These are phyloP conservation scores for Cromileptes altivelis DNA, from an alignment of 2,113 vertebrate genomes.

Conservation along the genomic window DNA sequence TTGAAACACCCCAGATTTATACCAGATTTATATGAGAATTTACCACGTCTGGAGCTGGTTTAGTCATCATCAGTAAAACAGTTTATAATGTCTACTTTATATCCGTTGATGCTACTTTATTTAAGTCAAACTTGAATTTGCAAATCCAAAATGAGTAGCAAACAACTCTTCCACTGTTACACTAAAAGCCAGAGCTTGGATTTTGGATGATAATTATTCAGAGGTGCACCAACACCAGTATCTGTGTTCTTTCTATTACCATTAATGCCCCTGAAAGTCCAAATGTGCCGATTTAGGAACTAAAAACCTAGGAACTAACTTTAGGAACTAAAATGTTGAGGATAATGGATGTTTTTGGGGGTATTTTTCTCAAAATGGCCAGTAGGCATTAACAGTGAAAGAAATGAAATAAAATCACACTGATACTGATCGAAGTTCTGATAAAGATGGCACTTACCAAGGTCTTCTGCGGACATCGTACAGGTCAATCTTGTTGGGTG, in stretches of 20 bases:
- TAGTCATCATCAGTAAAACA: neutral
- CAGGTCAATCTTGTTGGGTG: slow-evolving; percentile 98
- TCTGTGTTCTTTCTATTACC: neutral
- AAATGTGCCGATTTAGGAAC: neutral
- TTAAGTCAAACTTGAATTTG: neutral
- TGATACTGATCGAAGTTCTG: neutral
- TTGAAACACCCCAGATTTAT: neutral
- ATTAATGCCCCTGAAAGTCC: neutral
- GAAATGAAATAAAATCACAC: neutral
- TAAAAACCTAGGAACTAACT: too few species aligned
- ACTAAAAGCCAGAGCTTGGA: neutral
- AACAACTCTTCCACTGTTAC: neutral
- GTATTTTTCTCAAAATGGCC: neutral
- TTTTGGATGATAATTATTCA: neutral
- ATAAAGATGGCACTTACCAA: slow-evolving; percentile 87
- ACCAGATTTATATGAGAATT: neutral
- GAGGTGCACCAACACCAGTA: neutral
- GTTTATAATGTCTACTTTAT: neutral
- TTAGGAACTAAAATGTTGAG: too few species aligned
- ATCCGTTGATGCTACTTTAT: neutral
- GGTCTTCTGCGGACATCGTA: slow-evolving; percentile 97
- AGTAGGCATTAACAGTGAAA: neutral
- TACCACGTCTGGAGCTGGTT: neutral
- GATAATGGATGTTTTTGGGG: neutral
- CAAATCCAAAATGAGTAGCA: neutral